These are phyloP conservation scores for Buphagus erythrorhynchus DNA, from an alignment of 2,797 vertebrate species.

Conservation along the genomic window DNA sequence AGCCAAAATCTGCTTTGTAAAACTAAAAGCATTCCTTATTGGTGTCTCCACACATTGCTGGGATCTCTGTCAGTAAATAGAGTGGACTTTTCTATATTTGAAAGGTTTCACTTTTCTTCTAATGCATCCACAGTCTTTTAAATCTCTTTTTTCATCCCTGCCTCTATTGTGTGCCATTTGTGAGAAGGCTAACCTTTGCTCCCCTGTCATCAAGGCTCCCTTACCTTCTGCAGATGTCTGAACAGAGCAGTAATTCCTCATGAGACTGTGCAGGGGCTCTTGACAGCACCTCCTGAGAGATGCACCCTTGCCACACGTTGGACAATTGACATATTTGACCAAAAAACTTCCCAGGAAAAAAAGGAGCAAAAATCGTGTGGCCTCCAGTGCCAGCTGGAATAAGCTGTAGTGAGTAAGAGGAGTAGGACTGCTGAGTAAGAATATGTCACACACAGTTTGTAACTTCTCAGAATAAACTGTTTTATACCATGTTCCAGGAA, in stretches of 20 bases:
- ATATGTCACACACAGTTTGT: neutral
- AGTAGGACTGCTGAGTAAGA: neutral
- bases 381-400: neutral
- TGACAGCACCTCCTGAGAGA: neutral
- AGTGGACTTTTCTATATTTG: neutral
- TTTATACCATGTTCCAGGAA: neutral
- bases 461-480: neutral
- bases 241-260: neutral
- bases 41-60: neutral
- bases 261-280: neutral
- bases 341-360: neutral
- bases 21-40: neutral
- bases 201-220: neutral
- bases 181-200: neutral
- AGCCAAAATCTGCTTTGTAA: neutral
- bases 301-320: neutral
- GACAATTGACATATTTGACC: neutral
- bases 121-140: neutral
- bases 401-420: neutral
- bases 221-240: neutral
- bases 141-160: neutral
- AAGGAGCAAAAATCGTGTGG: neutral
- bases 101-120: neutral
- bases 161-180: accelerated
- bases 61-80: neutral